Evolutionary conservation across 1,140 invertebrate genomes (phyloP).

Genomic region (Elymnias hypermnestra): DNA sequence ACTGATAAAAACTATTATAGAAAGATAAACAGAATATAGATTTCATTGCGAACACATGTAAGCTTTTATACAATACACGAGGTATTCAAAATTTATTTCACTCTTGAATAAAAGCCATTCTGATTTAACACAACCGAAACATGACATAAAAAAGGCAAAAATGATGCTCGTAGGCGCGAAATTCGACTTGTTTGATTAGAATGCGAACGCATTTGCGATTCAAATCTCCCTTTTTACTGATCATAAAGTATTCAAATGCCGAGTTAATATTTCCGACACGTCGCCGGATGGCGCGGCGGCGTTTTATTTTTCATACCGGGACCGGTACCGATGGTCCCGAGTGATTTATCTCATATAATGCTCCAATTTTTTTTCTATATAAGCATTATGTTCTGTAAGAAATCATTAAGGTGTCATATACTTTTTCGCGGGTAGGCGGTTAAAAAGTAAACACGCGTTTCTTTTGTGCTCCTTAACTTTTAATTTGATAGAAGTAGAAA

Average conservation of each 20-base stretch:
- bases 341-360: conserved; percentile 24
- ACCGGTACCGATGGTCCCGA: conserved; percentile 12
- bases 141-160: conserved; percentile 19
- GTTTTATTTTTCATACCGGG: conserved; percentile 24
- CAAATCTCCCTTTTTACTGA: conserved; percentile 69
- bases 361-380: conserved; percentile 6
- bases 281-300: conserved; percentile 26
- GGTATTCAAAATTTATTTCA: background rate
- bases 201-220: conserved; percentile 66
- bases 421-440: too few relatives aligned
- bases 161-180: conserved; percentile 22
- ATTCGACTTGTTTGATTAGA: conserved; percentile 56
- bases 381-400: background rate
- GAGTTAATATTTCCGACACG: conserved; percentile 67
- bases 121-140: conserved; percentile 12
- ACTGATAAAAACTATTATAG: too few relatives aligned
- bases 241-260: conserved; percentile 71
- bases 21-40: too few relatives aligned
- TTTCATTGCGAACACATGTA: too few relatives aligned
- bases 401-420: background rate
- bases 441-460: too few relatives aligned
- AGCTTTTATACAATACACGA: too few relatives aligned
- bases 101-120: conserved; percentile 27
- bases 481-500: too few relatives aligned
- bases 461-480: too few relatives aligned